Conservation (phyloP, 2,797 vertebrate species). For the Distichodus sexfasciatus region DNA sequence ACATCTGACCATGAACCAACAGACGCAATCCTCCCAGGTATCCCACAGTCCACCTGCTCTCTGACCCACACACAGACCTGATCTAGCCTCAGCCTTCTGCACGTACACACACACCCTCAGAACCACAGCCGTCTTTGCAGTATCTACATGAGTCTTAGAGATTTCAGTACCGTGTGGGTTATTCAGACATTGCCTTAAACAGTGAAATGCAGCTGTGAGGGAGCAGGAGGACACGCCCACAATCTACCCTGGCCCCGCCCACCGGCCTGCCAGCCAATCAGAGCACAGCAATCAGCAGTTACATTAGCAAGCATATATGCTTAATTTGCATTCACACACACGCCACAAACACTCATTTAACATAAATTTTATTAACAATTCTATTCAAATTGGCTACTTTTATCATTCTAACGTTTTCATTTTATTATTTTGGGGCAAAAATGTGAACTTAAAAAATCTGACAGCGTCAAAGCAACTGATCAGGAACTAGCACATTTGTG, state of each 20-base stretch:
- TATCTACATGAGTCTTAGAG: slow-evolving; percentile 9
- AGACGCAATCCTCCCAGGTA: slow-evolving; percentile 52
- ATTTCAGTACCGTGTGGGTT: slow-evolving; percentile 40
- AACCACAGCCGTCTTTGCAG: background rate
- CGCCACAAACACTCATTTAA: too few relatives aligned
- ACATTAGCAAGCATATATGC: too few relatives aligned
- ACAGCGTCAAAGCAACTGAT: too few relatives aligned
- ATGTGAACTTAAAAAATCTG: too few relatives aligned
- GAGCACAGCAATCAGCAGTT: too few relatives aligned
- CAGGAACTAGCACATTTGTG: too few relatives aligned
- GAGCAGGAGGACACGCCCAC: background rate
- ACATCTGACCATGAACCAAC: slow-evolving; percentile 38
- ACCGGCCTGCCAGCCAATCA: background rate
- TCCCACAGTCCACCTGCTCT: slow-evolving; percentile 51
- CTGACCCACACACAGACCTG: slow-evolving; percentile 37
- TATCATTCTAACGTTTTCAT: too few relatives aligned
- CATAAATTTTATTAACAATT: too few relatives aligned
- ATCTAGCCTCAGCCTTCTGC: slow-evolving; percentile 5
- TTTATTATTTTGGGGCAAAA: too few relatives aligned
- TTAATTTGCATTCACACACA: slow-evolving; percentile 3
- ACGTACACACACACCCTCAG: background rate
- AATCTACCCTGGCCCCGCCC: background rate
- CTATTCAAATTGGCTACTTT: too few relatives aligned
- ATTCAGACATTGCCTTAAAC: slow-evolving; percentile 34
- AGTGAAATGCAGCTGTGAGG: slow-evolving; percentile 15